phyloP scores from a whole-genome alignment of 2,113 vertebrate species.

The Siniperca knerii region DNA sequence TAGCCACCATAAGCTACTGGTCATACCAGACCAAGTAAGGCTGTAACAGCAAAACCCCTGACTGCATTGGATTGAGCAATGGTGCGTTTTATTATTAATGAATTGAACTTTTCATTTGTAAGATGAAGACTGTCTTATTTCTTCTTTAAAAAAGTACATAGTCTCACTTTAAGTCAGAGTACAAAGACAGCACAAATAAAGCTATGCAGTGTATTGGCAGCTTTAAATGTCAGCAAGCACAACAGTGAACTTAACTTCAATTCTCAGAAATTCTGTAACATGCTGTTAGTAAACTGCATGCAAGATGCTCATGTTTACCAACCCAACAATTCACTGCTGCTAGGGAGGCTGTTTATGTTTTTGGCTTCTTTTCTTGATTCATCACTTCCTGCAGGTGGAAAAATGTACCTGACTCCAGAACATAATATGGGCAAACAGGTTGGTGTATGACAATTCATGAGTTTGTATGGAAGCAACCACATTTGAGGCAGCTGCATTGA shows the following conservation, averaged over 20 bases:
- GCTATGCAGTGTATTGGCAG: not conserved
- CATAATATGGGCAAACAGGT: constrained; percentile 28
- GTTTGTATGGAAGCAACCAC: not conserved
- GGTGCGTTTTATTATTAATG: not conserved
- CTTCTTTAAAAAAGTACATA: not conserved
- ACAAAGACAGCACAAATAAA: not conserved
- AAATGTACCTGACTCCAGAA: not conserved
- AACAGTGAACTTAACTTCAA: not conserved
- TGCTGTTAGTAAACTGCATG: constrained; percentile 11
- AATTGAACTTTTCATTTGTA: not conserved
- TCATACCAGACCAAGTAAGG: no score
- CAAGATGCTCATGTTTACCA: not conserved
- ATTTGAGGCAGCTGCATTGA: not conserved
- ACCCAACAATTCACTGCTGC: not conserved
- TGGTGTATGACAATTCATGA: not conserved
- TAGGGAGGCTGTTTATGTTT: not conserved
- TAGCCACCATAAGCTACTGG: no score
- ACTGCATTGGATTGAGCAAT: not conserved
- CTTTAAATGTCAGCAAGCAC: not conserved
- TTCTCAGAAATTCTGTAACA: not conserved
- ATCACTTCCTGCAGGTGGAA: not conserved
- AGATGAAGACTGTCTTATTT: not conserved
- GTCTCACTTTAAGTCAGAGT: not conserved
- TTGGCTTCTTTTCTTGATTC: not conserved
- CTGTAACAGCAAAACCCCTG: no score